Evolutionary conservation across 2,797 vertebrate species (phyloP).

Genomic region (Catamblyrhynchus diadema): DNA sequence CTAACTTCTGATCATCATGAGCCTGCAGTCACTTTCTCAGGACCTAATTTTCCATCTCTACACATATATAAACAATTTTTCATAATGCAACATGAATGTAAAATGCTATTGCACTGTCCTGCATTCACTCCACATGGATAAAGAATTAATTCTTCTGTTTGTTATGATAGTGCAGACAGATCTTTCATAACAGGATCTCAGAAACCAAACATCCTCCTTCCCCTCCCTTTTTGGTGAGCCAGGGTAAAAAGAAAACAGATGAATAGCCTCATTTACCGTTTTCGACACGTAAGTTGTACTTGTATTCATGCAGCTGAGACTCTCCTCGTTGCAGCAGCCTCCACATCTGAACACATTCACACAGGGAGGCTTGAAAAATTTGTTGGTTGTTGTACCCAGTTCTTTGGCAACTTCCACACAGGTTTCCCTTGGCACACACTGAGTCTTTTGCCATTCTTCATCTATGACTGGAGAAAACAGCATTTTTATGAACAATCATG

Average conservation of each 20-base stretch:
- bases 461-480: constrained; percentile 83
- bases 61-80: neutral
- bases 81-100: neutral
- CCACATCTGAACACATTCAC: constrained; percentile 91
- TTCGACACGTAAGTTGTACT: constrained; percentile 89
- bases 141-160: constrained; percentile 17
- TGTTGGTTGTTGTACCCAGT: constrained; percentile 84
- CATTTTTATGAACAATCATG: neutral
- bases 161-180: constrained; percentile 31
- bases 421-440: constrained; percentile 92
- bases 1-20: neutral
- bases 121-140: neutral
- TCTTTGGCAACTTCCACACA: constrained; percentile 94
- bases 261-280: constrained; percentile 80
- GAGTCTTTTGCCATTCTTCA: constrained; percentile 96
- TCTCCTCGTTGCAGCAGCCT: constrained; percentile 95
- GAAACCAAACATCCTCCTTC: constrained; percentile 47
- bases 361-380: constrained; percentile 96
- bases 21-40: neutral
- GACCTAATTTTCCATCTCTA: neutral
- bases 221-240: neutral
- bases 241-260: neutral
- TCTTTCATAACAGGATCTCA: constrained; percentile 43
- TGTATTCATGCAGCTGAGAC: constrained; percentile 88
- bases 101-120: neutral